Evolutionary conservation across 2,797 vertebrate species (phyloP).

Genomic region (Allobates femoralis): DNA sequence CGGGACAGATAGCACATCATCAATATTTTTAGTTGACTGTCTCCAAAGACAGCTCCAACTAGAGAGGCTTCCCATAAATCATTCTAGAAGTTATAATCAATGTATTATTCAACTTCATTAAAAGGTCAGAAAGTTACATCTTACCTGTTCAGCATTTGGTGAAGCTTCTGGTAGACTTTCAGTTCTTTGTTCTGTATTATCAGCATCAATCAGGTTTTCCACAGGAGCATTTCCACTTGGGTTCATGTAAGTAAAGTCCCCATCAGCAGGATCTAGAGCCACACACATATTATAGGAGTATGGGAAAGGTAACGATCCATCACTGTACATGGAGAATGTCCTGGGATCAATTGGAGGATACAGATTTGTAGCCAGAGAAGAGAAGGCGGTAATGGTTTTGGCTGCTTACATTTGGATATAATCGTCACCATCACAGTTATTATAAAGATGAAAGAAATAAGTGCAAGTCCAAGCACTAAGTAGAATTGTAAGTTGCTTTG

Average conservation of each 20-base stretch:
- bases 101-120: no score
- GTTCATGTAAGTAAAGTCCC: conserved; percentile 63
- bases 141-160: neutral
- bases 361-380: conserved; percentile 40
- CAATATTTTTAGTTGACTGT: no score
- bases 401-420: conserved; percentile 32
- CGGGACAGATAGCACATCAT: no score
- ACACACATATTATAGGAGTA: conserved; percentile 67
- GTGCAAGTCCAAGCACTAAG: conserved; percentile 40
- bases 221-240: conserved; percentile 38
- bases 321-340: conserved; percentile 54
- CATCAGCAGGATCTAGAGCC: conserved; percentile 59
- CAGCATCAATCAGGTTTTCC: conserved; percentile 45
- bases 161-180: neutral
- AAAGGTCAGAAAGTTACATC: neutral
- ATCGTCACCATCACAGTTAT: conserved; percentile 30
- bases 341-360: conserved; percentile 51
- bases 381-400: conserved; percentile 53
- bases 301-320: conserved; percentile 60
- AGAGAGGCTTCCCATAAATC: no score
- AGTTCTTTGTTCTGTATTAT: conserved; percentile 22
- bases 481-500: conserved; percentile 33
- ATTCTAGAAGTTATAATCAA: no score
- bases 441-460: conserved; percentile 55
- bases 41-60: no score